These are phyloP conservation scores for Keiferia lycopersicella DNA, from an alignment of 2,888 invertebrate genomes.

Conservation along the genomic window DNA sequence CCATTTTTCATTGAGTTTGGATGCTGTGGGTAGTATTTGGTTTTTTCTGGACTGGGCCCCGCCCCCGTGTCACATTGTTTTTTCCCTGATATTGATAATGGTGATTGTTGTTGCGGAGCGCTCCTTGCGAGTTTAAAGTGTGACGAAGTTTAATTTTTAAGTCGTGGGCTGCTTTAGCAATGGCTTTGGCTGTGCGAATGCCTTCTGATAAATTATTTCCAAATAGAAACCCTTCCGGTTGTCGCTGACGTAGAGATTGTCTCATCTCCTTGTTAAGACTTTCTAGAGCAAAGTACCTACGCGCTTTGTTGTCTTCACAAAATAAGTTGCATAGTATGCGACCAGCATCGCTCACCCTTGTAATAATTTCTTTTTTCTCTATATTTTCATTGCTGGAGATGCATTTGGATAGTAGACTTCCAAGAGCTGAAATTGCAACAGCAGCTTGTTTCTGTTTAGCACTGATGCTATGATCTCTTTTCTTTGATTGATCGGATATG, in stretches of 20 bases:
- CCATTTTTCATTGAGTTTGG: not conserved
- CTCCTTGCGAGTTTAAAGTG: not conserved
- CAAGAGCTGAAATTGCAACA: not conserved
- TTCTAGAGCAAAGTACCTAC: too few relatives aligned
- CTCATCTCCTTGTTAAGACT: not conserved
- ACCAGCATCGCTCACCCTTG: too few relatives aligned
- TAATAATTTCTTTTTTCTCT: too few relatives aligned
- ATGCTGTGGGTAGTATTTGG: not conserved
- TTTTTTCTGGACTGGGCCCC: not conserved
- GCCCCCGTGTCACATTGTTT: not conserved
- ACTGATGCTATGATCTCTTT: too few relatives aligned
- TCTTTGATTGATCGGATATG: too few relatives aligned
- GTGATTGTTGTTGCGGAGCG: not conserved
- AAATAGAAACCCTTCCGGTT: not conserved
- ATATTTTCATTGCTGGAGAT: not conserved
- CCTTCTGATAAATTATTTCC: not conserved
- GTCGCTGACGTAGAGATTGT: not conserved
- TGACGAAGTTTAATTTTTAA: too few relatives aligned
- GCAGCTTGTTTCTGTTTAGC: too few relatives aligned
- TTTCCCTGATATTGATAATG: not conserved
- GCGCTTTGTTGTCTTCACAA: too few relatives aligned
- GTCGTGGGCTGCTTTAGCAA: too few relatives aligned
- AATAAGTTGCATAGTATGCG: too few relatives aligned
- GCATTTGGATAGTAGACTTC: not conserved
- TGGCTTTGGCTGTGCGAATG: not conserved